These are phyloP conservation scores for Brachycybe producta DNA, from an alignment of 2,888 invertebrate genomes.

Conservation along the genomic window DNA sequence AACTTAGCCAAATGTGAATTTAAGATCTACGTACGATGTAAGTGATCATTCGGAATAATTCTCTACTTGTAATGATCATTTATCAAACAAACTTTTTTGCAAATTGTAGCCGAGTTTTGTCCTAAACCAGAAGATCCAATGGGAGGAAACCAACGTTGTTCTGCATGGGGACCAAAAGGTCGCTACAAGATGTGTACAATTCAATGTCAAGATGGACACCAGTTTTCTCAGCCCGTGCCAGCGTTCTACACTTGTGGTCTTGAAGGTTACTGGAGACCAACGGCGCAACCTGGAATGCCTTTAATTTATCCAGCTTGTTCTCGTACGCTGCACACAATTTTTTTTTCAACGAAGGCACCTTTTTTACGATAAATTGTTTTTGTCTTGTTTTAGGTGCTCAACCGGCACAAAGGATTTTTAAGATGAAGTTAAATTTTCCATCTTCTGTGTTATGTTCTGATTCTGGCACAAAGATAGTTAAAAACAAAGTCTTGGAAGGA, in stretches of 20 bases:
- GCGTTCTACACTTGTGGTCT: conserved; percentile 96
- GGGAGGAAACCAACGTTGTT: conserved; percentile 80
- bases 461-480: conserved; percentile 81
- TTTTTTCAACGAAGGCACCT: not conserved
- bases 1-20: conserved; percentile 85
- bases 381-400: conserved; percentile 53
- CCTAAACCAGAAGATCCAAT: conserved; percentile 75
- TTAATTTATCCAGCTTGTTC: conserved; percentile 85
- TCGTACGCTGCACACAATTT: conserved; percentile 47
- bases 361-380: too few species aligned
- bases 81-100: conserved; percentile 19
- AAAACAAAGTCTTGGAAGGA: conserved; percentile 75
- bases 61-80: conserved; percentile 22
- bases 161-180: conserved; percentile 91
- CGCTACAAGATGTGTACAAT: conserved; percentile 93
- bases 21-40: conserved; percentile 76
- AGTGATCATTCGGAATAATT: conserved; percentile 33
- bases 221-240: conserved; percentile 86
- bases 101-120: conserved; percentile 68
- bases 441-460: conserved; percentile 92
- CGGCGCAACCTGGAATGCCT: conserved; percentile 60
- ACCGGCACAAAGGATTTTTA: conserved; percentile 88
- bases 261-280: conserved; percentile 95
- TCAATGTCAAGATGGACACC: conserved; percentile 57
- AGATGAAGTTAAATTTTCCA: conserved; percentile 85